A percentile compares a stretch with the other conserved stretches of the same genome.
phyloP scores from a whole-genome alignment of 2,113 vertebrate genomes.

The Marcusenius ussheri region DNA sequence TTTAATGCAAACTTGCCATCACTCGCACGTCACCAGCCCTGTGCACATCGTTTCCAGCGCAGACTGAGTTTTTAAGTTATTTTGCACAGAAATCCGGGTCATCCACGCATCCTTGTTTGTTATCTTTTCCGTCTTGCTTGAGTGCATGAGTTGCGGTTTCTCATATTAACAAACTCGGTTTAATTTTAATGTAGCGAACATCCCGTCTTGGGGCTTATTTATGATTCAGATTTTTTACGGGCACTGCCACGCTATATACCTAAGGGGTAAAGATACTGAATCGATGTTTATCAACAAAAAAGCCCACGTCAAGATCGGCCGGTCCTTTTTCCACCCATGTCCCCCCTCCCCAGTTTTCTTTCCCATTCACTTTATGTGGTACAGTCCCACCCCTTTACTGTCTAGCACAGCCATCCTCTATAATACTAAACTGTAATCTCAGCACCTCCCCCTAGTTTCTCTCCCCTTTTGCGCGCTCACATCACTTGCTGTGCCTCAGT shows the following conservation, averaged over 20 bases:
- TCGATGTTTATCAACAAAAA: constrained; percentile 34
- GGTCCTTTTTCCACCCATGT: constrained; percentile 32
- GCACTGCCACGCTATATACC: neutral
- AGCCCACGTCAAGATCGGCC: constrained; percentile 47
- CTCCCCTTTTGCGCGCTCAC: constrained; percentile 38
- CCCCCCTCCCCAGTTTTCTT: constrained; percentile 24
- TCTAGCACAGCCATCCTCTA: constrained; percentile 60
- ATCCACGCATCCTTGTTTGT: neutral
- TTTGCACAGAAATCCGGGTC: neutral
- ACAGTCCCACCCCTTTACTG: constrained; percentile 58
- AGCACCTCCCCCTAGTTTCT: constrained; percentile 63
- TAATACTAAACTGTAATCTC: constrained; percentile 58
- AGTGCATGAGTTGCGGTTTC: neutral
- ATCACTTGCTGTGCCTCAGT: constrained; percentile 51
- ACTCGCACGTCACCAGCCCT: neutral
- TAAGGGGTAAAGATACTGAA: constrained; percentile 3
- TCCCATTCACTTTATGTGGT: constrained; percentile 42
- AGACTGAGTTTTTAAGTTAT: neutral
- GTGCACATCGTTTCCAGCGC: neutral
- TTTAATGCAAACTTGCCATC: neutral
- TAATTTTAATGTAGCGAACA: neutral
- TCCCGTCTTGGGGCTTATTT: neutral
- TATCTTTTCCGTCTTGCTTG: neutral
- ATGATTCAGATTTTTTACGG: neutral
- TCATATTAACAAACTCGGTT: neutral